phyloP scores from a whole-genome alignment of 2,888 invertebrate genomes.

The Alloplasta piceator region DNA sequence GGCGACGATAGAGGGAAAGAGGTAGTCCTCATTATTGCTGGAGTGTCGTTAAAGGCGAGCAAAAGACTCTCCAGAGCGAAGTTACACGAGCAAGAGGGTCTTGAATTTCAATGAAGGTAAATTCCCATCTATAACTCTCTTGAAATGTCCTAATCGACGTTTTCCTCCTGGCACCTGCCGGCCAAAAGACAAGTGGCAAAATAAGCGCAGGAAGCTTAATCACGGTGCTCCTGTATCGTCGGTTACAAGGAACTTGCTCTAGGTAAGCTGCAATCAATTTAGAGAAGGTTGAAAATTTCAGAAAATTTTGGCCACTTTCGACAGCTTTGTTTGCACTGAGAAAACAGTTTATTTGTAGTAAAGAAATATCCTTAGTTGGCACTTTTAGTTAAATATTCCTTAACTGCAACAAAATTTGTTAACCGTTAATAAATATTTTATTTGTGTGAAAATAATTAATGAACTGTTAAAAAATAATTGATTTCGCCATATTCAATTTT shows the following conservation, averaged over 20 bases:
- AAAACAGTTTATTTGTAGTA: too few relatives aligned
- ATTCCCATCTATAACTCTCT: conserved; percentile 73
- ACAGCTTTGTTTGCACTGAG: too few relatives aligned
- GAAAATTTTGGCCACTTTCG: too few relatives aligned
- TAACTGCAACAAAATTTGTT: too few relatives aligned
- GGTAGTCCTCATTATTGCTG: conserved; percentile 69
- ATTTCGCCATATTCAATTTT: too few relatives aligned
- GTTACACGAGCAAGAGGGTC: conserved; percentile 53
- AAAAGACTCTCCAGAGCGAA: conserved; percentile 68
- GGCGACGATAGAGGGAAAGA: conserved; percentile 26
- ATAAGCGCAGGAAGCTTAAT: conserved; percentile 4
- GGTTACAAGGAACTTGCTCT: neutral
- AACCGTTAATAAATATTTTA: too few relatives aligned
- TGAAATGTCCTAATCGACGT: conserved; percentile 62
- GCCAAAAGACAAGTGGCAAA: conserved; percentile 9
- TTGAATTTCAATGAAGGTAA: conserved; percentile 74
- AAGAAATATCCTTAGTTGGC: too few relatives aligned
- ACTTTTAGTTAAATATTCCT: too few relatives aligned
- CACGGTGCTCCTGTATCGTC: conserved; percentile 14
- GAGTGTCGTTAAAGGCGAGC: conserved; percentile 74
- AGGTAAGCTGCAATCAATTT: neutral
- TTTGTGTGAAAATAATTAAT: too few relatives aligned
- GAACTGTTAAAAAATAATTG: too few relatives aligned
- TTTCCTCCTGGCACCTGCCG: conserved; percentile 66
- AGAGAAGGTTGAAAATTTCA: neutral